These are phyloP conservation scores for Hydrozoanthus tunicans DNA, from an alignment of 64 coral and sea anemone genomes.

Conservation along the genomic window DNA sequence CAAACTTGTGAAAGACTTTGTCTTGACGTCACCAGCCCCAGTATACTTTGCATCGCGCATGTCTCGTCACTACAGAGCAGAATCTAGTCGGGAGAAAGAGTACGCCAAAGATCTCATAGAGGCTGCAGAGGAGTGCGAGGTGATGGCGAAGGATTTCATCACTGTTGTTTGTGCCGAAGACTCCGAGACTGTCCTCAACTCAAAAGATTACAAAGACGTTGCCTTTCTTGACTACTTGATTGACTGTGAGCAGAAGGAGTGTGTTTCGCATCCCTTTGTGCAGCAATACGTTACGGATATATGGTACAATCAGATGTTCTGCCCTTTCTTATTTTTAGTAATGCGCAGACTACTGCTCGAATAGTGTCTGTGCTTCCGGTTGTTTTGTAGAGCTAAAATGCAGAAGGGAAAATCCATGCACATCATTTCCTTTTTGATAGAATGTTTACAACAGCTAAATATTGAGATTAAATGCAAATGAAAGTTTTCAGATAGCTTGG, in stretches of 20 bases:
- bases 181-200: constrained; percentile 76
- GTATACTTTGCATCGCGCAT: constrained; percentile 81
- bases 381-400: background rate
- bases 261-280: constrained; percentile 79
- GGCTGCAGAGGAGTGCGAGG: constrained; percentile 78
- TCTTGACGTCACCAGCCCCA: constrained; percentile 87
- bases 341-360: background rate
- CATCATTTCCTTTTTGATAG: too few relatives aligned
- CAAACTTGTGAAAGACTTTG: constrained; percentile 60
- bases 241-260: constrained; percentile 90
- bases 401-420: too few relatives aligned
- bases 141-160: constrained; percentile 84
- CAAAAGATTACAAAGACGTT: constrained; percentile 77
- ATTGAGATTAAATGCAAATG: too few relatives aligned
- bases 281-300: constrained; percentile 93
- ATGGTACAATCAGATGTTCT: constrained; percentile 33
- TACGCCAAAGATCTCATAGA: constrained; percentile 65
- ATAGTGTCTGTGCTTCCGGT: background rate
- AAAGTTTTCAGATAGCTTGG: background rate
- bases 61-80: constrained; percentile 74
- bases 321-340: background rate
- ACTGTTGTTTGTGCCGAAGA: constrained; percentile 86
- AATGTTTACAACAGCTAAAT: too few relatives aligned
- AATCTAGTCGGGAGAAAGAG: constrained; percentile 80
- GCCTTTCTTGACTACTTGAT: constrained; percentile 93